These are phyloP conservation scores for Papilio protenor DNA, from an alignment of 2,888 invertebrate genomes.

Conservation along the genomic window DNA sequence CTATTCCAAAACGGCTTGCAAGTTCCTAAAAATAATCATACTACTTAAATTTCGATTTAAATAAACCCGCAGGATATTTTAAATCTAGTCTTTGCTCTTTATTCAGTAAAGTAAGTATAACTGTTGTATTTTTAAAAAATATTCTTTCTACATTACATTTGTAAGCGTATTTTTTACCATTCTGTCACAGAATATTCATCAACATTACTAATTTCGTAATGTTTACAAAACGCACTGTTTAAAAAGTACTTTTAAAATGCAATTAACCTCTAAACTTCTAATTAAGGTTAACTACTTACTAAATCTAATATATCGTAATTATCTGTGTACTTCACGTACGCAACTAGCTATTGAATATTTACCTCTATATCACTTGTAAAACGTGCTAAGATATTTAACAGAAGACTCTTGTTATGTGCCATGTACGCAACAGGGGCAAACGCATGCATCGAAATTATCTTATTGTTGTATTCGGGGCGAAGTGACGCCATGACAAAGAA, in stretches of 20 bases:
- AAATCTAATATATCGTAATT: neutral
- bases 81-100: too few relatives aligned
- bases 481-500: constrained; percentile 88
- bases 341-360: constrained; percentile 17
- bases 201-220: neutral
- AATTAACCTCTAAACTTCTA: neutral
- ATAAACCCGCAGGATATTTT: too few relatives aligned
- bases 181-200: neutral
- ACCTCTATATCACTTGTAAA: constrained; percentile 74
- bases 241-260: neutral
- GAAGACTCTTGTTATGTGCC: constrained; percentile 79
- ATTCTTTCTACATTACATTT: neutral
- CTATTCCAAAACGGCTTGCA: constrained; percentile 76
- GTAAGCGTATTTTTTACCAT: neutral
- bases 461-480: constrained; percentile 87
- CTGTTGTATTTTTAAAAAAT: too few relatives aligned
- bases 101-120: too few relatives aligned
- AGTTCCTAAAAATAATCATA: constrained; percentile 64
- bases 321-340: neutral
- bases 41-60: too few relatives aligned
- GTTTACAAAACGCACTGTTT: neutral
- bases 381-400: constrained; percentile 75
- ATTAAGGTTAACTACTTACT: neutral
- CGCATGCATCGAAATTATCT: constrained; percentile 87
- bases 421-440: constrained; percentile 89